A percentile compares a stretch with the other conserved stretches of the same genome.
Evolutionary conservation across 2,888 invertebrate genomes (phyloP).

Genomic region (Eilema sororculum): DNA sequence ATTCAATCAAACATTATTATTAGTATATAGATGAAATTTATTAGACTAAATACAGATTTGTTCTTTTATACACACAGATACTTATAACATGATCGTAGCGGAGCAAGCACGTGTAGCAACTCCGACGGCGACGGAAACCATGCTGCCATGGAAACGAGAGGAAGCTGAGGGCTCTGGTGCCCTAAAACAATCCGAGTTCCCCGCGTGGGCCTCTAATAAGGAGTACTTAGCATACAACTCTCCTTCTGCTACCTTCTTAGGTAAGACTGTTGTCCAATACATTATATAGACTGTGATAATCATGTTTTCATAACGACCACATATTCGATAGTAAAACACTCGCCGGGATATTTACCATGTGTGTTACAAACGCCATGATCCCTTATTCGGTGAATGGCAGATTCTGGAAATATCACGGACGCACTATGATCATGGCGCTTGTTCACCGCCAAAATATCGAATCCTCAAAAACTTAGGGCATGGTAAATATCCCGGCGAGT

Average conservation of each 20-base stretch:
- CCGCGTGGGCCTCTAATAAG: constrained; percentile 98
- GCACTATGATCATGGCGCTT: too few species aligned
- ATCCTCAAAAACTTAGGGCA: too few species aligned
- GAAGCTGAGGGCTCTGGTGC: constrained; percentile 91
- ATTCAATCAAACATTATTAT: neutral
- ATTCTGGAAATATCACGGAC: too few species aligned
- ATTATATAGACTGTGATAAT: neutral
- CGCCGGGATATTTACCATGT: too few species aligned
- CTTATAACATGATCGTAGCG: constrained; percentile 79
- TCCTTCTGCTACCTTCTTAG: constrained; percentile 96
- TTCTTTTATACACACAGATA: constrained; percentile 60
- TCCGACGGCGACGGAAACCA: constrained; percentile 95
- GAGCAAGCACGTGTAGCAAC: constrained; percentile 93
- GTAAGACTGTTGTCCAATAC: constrained; percentile 78
- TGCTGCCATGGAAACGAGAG: constrained; percentile 97
- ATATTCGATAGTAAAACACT: too few species aligned
- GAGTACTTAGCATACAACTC: constrained; percentile 97
- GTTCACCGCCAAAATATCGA: too few species aligned
- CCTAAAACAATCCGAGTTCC: constrained; percentile 95
- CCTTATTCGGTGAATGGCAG: too few species aligned
- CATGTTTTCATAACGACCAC: neutral
- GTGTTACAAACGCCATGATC: too few species aligned
- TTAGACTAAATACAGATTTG: neutral
- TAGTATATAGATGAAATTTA: neutral
- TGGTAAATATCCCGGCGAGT: too few species aligned